A percentile compares a stretch with the other conserved stretches of the same genome.
phyloP scores from a whole-genome alignment of 1,140 invertebrate species.

The Caenorhabditis remanei region DNA sequence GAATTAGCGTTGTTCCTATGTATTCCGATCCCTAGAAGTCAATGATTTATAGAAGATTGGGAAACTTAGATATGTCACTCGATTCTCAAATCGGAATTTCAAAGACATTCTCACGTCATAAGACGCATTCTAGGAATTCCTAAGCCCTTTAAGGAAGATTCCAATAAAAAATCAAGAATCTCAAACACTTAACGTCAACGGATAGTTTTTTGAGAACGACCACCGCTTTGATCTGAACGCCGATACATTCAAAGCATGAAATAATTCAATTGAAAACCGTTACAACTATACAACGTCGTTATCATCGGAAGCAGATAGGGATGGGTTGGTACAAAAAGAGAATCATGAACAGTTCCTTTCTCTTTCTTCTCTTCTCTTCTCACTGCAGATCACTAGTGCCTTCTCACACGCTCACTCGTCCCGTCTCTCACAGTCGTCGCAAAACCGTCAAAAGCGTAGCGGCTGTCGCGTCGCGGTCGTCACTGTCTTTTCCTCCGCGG shows the following conservation, averaged over 20 bases:
- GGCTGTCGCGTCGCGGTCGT: constrained; percentile 48
- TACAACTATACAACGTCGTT: neutral
- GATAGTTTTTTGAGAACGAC: constrained; percentile 15
- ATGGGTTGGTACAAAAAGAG: constrained; percentile 41
- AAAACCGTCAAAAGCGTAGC: constrained; percentile 56
- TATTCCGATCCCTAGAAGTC: no score
- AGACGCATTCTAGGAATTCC: constrained; percentile 6
- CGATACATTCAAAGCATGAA: constrained; percentile 14
- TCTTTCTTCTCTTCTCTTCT: neutral
- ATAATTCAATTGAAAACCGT: constrained; percentile 10
- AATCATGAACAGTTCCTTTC: constrained; percentile 41
- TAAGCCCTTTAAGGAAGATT: neutral
- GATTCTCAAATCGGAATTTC: neutral
- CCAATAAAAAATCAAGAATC: neutral
- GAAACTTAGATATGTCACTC: no score
- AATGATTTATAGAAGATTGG: no score
- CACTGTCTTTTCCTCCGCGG: neutral
- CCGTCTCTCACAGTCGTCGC: constrained; percentile 36
- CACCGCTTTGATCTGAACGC: constrained; percentile 19
- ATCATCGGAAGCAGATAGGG: neutral
- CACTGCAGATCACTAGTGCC: neutral
- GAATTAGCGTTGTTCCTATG: no score
- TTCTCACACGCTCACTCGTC: constrained; percentile 14
- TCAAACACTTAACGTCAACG: neutral
- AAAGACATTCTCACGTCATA: neutral